These are phyloP conservation scores for Stegastes partitus DNA, from an alignment of 2,113 vertebrate species.

Conservation along the genomic window DNA sequence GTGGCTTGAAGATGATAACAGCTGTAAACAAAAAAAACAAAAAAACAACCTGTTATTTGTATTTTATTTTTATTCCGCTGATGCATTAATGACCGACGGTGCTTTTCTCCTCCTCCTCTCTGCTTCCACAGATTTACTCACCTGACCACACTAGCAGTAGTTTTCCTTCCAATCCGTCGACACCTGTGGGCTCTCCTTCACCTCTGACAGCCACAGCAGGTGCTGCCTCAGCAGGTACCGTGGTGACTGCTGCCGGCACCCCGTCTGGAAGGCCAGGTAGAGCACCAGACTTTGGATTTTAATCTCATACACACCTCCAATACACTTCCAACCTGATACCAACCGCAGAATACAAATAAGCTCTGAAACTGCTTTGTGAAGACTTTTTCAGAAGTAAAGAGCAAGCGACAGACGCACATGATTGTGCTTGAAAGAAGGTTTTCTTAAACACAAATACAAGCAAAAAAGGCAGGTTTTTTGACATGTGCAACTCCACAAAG, in stretches of 20 bases:
- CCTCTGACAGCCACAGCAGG: constrained; percentile 91
- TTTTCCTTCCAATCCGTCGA: constrained; percentile 98
- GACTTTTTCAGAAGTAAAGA: constrained; percentile 1
- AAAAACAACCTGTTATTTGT: constrained; percentile 21
- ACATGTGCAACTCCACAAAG: background rate
- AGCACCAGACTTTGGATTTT: constrained; percentile 32
- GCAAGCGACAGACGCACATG: constrained; percentile 9
- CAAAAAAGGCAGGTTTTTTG: constrained; percentile 3
- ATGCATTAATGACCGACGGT: constrained; percentile 57
- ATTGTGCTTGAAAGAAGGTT: constrained; percentile 12
- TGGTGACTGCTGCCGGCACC: constrained; percentile 74
- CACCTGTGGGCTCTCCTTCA: constrained; percentile 96
- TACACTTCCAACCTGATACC: constrained; percentile 3
- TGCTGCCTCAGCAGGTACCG: constrained; percentile 76
- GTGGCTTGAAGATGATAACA: constrained; percentile 65
- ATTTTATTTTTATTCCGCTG: constrained; percentile 8
- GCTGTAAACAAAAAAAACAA: constrained; percentile 53
- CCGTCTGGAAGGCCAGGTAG: constrained; percentile 81
- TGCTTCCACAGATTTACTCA: constrained; percentile 94
- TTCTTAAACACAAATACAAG: constrained; percentile 3
- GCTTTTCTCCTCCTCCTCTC: constrained; percentile 51
- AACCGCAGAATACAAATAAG: background rate
- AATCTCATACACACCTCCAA: constrained; percentile 5
- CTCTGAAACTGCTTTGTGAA: no score
- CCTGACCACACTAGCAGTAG: constrained; percentile 99